Percentiles rank a stretch among this genome's conserved stretches.
Conservation (phyloP, 2,113 vertebrate genomes). For the Labeo catla region DNA sequence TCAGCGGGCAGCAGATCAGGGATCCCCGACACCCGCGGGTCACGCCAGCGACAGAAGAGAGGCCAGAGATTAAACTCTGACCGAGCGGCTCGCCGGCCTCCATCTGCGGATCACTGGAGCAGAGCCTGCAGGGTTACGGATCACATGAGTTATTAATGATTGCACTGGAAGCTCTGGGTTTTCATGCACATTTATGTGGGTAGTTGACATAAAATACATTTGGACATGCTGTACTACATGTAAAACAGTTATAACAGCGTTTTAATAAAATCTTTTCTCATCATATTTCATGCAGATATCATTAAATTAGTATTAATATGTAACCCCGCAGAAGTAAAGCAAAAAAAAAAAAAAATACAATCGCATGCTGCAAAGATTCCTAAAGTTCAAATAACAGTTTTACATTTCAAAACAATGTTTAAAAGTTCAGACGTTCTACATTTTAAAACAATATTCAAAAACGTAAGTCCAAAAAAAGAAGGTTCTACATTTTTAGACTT, state of each 20-base stretch:
- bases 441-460: background rate
- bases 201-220: background rate
- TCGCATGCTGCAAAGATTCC: no score
- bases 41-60: conserved; percentile 30
- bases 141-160: background rate
- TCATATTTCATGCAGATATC: background rate
- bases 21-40: background rate
- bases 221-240: background rate
- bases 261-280: background rate
- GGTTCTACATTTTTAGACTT: no score
- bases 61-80: conserved; percentile 48
- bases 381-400: no score
- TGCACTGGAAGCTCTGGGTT: background rate
- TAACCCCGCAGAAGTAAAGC: no score
- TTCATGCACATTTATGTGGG: background rate
- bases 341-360: background rate
- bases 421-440: background rate
- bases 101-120: conserved; percentile 62
- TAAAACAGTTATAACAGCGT: background rate
- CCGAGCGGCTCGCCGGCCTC: conserved; percentile 22
- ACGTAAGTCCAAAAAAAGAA: no score
- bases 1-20: conserved; percentile 35
- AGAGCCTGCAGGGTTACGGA: background rate
- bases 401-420: background rate
- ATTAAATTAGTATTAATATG: background rate